Evolutionary conservation across 2,888 invertebrate genomes (phyloP), one percentile per base, ranked within the genome.

Genomic region (Didymodactylos carnosus): DNA sequence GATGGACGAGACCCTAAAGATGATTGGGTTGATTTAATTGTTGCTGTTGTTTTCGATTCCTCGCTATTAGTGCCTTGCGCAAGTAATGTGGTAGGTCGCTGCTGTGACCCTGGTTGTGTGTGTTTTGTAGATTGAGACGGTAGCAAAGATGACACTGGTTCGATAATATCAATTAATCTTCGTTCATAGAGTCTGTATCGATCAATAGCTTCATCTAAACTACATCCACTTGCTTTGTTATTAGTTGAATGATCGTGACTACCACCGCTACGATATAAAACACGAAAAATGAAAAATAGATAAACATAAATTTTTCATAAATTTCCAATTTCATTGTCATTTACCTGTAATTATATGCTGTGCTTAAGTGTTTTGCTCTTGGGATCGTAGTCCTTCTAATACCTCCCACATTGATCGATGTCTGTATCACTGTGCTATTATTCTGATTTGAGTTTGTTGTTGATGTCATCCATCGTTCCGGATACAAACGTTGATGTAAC

Each of bases 401-500:
- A 35, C 19, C 19, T 62, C 7, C 16, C 7, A 5, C 10, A 11
- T 3, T 62, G n/a, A n/a, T n/a, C n/a, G n/a, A n/a, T n/a, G n/a
- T n/a, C n/a, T n/a, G n/a, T n/a, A n/a, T n/a, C n/a, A n/a, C n/a
- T n/a, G n/a, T n/a, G n/a, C n/a, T n/a, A n/a, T n/a, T n/a, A n/a
- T n/a, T n/a, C 35, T 29, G 53, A 19, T 62, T 19, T 35, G 35
- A 35, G n/a, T 62, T 62, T 19, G 35, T n/a, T 29, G 62, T 10
- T 3, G 4, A 14, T 35, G 62, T 3, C 14, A 35, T 39, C 70
- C 43, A 75, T 39, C 75, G 71, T 40, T 35, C 40, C 41, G 75
- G 72, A 70, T 69, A 75, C 23, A 75, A 35, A 39, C 53, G 71
- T 27, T 72, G 71, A 49, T 75, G 75, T 39, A 75, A 23, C 71